Conservation (phyloP, 2,797 vertebrate species). For the Buphagus erythrorhynchus region DNA sequence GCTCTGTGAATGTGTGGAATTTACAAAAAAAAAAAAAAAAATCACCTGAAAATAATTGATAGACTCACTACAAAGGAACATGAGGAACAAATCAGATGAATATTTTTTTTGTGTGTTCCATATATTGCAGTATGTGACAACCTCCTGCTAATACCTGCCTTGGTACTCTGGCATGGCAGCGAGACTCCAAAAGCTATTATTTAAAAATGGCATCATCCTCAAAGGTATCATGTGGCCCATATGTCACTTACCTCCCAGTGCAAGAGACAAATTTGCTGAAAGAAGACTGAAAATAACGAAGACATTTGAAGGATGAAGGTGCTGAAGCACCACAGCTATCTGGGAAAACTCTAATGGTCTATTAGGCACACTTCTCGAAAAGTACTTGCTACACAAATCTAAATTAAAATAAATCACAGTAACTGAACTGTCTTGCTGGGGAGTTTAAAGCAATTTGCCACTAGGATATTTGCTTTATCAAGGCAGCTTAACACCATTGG, state of each 20-base stretch:
- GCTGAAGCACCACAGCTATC: constrained; percentile 51
- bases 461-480: background rate
- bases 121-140: background rate
- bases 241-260: background rate
- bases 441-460: constrained; percentile 45
- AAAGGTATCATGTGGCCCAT: background rate
- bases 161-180: background rate
- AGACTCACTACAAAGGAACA: background rate
- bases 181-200: background rate
- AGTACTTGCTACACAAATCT: constrained; percentile 7
- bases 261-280: background rate
- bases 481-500: background rate
- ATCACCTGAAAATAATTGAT: background rate
- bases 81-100: background rate
- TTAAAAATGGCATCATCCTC: constrained; percentile 4
- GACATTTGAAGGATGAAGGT: constrained; percentile 67
- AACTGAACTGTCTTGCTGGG: constrained; percentile 14
- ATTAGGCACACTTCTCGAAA: constrained; percentile 57
- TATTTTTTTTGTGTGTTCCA: background rate
- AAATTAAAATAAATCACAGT: constrained; percentile 65
- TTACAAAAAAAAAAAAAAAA: background rate
- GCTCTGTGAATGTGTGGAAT: background rate
- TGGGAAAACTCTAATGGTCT: constrained; percentile 56
- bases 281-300: constrained; percentile 33
- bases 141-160: background rate